Evolutionary conservation across 2,797 vertebrate genomes (phyloP).

Genomic region (Ctenochaetus hawaiiensis): DNA sequence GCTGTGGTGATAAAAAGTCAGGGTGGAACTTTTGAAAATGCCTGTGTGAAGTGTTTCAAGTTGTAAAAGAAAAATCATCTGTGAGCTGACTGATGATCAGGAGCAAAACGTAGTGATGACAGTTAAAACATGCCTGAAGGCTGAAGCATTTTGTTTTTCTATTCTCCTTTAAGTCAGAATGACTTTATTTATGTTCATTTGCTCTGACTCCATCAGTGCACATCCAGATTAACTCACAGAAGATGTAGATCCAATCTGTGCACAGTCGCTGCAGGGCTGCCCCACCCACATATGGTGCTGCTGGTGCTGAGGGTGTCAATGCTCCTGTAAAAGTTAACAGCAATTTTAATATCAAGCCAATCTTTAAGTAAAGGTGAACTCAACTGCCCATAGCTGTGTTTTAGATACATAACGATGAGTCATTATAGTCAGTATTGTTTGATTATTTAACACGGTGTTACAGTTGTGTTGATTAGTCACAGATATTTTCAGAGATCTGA

Average conservation of each 20-base stretch:
- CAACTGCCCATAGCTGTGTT: neutral
- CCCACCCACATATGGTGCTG: slow-evolving; percentile 61
- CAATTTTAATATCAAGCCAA: neutral
- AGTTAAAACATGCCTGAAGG: neutral
- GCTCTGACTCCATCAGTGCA: neutral
- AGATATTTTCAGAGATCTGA: slow-evolving; percentile 20
- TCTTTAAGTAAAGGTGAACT: neutral
- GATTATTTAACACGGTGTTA: neutral
- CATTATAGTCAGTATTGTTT: slow-evolving; percentile 2
- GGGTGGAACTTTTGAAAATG: neutral
- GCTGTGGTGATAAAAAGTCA: neutral
- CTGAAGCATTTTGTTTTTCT: neutral
- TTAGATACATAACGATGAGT: neutral
- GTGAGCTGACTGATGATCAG: slow-evolving; percentile 26
- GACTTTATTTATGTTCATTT: neutral
- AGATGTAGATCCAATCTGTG: slow-evolving; percentile 10
- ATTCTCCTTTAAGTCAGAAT: neutral
- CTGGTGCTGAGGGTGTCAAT: slow-evolving; percentile 16
- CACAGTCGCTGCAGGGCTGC: slow-evolving; percentile 27
- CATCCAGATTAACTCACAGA: neutral
- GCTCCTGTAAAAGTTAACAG: neutral
- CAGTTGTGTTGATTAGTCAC: slow-evolving; percentile 14
- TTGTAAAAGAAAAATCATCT: slow-evolving; percentile 19
- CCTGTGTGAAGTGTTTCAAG: slow-evolving; percentile 3
- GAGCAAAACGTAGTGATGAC: slow-evolving; percentile 18